Percentiles rank a stretch among this genome's conserved stretches.
These are phyloP conservation scores for Melopsittacus undulatus DNA, from an alignment of 2,797 vertebrate genomes.

Conservation along the genomic window DNA sequence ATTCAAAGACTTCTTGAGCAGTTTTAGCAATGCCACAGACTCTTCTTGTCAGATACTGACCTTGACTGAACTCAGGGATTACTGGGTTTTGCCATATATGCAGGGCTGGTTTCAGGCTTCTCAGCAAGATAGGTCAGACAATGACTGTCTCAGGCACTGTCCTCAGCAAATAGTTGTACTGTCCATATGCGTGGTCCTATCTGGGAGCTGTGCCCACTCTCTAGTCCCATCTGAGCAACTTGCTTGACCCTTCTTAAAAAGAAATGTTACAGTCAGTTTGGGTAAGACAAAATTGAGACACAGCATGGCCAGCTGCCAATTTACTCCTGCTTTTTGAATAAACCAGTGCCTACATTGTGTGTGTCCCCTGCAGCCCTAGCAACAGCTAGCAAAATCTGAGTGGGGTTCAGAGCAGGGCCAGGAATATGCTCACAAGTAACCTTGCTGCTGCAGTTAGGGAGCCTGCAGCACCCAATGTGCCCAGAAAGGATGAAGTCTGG, in stretches of 20 bases:
- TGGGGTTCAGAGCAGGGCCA: not conserved
- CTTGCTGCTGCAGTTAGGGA: not conserved
- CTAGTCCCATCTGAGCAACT: not conserved
- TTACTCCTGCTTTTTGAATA: not conserved
- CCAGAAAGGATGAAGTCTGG: not conserved
- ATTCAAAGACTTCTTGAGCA: not conserved
- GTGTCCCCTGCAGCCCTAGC: not conserved
- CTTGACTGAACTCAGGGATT: not conserved
- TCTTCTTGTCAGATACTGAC: not conserved
- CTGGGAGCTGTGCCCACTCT: accelerated
- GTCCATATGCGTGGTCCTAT: not conserved
- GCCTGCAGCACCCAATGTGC: not conserved
- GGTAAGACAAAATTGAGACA: not conserved
- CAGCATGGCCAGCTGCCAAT: not conserved
- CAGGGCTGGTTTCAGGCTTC: not conserved
- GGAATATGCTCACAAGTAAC: not conserved
- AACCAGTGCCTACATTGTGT: not conserved
- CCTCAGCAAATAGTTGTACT: not conserved
- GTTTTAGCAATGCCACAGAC: not conserved
- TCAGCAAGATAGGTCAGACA: not conserved
- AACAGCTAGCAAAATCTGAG: not conserved
- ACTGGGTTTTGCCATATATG: not conserved
- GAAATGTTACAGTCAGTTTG: not conserved
- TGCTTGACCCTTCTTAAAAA: not conserved
- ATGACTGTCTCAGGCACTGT: not conserved